phyloP scores from a whole-genome alignment of 2,797 vertebrate genomes.

The Calcarius lapponicus region DNA sequence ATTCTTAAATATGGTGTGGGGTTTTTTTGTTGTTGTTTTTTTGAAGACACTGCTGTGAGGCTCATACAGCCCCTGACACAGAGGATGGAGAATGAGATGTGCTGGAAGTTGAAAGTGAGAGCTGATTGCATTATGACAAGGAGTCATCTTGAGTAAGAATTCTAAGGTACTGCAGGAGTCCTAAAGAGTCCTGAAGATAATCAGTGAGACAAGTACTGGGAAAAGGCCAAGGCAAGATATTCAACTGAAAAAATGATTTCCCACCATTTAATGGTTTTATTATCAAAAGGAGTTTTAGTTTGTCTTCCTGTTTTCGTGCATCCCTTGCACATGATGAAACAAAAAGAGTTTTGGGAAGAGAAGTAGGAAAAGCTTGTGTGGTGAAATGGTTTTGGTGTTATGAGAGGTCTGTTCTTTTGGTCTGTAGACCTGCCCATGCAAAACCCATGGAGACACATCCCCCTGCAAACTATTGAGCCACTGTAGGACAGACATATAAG shows the following conservation, averaged over 20 bases:
- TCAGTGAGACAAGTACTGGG: background rate
- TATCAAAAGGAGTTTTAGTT: background rate
- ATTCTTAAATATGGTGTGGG: conserved; percentile 30
- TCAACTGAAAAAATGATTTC: background rate
- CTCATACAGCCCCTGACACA: conserved; percentile 8
- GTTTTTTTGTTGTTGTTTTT: background rate
- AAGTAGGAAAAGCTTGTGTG: background rate
- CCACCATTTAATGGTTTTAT: background rate
- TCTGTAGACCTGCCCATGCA: background rate
- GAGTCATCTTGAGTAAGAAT: background rate
- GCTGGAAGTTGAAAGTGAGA: conserved; percentile 6
- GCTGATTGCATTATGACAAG: background rate
- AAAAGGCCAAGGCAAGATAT: background rate
- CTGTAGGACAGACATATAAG: background rate
- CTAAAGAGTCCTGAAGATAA: background rate
- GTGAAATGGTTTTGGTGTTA: background rate
- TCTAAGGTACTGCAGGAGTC: background rate
- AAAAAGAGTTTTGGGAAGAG: background rate
- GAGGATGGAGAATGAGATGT: conserved; percentile 9
- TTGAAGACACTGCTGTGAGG: conserved; percentile 4
- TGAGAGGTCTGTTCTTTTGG: background rate
- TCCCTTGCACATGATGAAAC: background rate
- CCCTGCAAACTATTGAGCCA: background rate
- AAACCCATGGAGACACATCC: background rate
- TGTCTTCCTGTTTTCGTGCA: background rate